A percentile compares a stretch with the other conserved stretches of the same genome.
These are phyloP conservation scores for Papilio demoleus DNA, from an alignment of 2,888 invertebrate species.

Conservation along the genomic window DNA sequence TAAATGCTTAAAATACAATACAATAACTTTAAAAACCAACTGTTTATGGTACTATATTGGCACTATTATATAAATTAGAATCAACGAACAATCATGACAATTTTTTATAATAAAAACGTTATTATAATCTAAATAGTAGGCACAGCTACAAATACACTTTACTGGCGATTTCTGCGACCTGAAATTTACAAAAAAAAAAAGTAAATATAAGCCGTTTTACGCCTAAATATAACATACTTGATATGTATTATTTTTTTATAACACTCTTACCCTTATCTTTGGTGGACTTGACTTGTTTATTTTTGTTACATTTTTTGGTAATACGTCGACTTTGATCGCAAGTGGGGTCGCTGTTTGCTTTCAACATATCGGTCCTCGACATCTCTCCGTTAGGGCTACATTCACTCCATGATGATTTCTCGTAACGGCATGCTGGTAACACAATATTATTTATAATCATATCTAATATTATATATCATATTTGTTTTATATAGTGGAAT, in stretches of 20 bases:
- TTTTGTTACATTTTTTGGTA: constrained; percentile 94
- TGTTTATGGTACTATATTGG: constrained; percentile 66
- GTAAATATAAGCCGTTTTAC: neutral
- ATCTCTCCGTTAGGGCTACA: constrained; percentile 92
- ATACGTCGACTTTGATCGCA: constrained; percentile 93
- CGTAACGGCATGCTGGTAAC: constrained; percentile 91
- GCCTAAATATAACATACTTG: neutral
- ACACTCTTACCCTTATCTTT: constrained; percentile 82
- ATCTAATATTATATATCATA: neutral
- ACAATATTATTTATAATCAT: neutral
- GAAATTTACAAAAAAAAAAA: constrained; percentile 49
- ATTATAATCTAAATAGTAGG: constrained; percentile 57
- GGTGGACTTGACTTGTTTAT: constrained; percentile 85
- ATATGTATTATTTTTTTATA: neutral
- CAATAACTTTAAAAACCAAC: constrained; percentile 49
- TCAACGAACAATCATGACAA: constrained; percentile 60
- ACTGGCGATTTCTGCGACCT: constrained; percentile 81
- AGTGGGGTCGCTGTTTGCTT: constrained; percentile 90
- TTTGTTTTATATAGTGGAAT: neutral
- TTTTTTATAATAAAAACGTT: constrained; percentile 56
- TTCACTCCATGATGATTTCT: constrained; percentile 94
- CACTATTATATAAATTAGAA: constrained; percentile 72
- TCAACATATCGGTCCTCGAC: constrained; percentile 92
- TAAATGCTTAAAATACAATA: constrained; percentile 52
- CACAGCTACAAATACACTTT: constrained; percentile 51